Evolutionary conservation across 1,140 invertebrate species (phyloP).

Genomic region (Drosophila asahinai): DNA sequence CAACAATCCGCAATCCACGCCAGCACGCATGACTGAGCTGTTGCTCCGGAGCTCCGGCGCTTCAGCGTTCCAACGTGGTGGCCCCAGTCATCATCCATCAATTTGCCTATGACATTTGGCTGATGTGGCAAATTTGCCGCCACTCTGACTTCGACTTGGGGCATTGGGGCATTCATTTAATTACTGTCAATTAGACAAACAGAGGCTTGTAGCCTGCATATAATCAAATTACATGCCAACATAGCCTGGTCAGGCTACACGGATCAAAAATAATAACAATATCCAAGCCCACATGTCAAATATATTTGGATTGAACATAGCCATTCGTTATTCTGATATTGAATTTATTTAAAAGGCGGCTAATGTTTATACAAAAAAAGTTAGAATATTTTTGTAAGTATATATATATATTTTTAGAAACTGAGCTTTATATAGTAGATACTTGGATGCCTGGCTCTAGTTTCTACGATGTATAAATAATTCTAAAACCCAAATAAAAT

Average conservation of each 20-base stretch:
- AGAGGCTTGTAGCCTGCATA: conserved; percentile 26
- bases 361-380: too few relatives aligned
- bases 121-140: conserved; percentile 52
- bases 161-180: conserved; percentile 48
- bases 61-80: background rate
- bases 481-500: too few relatives aligned
- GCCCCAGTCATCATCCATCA: conserved; percentile 64
- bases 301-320: background rate
- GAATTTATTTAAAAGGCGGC: too few relatives aligned
- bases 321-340: background rate
- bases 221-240: conserved; percentile 60
- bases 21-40: conserved; percentile 56
- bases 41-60: conserved; percentile 15
- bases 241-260: background rate
- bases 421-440: too few relatives aligned
- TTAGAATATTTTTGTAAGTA: too few relatives aligned
- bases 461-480: too few relatives aligned
- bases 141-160: conserved; percentile 15
- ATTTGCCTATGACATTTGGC: conserved; percentile 49
- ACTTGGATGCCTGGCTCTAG: too few relatives aligned
- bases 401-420: too few relatives aligned
- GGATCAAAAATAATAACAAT: background rate
- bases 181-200: conserved; percentile 77
- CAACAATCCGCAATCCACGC: conserved; percentile 43
- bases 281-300: background rate